Evolutionary conservation across 2,113 vertebrate genomes (phyloP).

Genomic region (Kryptolebias marmoratus): DNA sequence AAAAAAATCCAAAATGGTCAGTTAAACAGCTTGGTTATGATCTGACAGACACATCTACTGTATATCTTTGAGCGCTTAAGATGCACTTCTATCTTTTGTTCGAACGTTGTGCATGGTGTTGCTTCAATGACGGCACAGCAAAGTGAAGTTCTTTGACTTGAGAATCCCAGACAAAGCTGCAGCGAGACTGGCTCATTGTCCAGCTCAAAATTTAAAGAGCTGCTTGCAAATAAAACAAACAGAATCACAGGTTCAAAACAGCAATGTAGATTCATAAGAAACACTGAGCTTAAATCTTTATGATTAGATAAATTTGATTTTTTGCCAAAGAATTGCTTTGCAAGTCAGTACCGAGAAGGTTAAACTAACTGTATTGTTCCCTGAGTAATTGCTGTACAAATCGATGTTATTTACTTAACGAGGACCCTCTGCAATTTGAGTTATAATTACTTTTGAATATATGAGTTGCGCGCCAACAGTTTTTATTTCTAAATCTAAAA

Average conservation of each 20-base stretch:
- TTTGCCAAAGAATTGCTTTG: slow-evolving; percentile 79
- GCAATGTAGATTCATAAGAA: not conserved
- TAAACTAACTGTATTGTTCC: slow-evolving; percentile 71
- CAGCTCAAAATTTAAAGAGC: slow-evolving; percentile 53
- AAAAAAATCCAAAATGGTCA: not conserved
- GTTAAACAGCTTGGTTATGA: slow-evolving; percentile 45
- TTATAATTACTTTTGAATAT: slow-evolving; percentile 67
- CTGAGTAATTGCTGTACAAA: slow-evolving; percentile 75
- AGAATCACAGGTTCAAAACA: slow-evolving; percentile 26
- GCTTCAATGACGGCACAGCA: slow-evolving; percentile 74
- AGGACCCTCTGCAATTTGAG: slow-evolving; percentile 74
- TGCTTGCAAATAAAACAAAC: slow-evolving; percentile 61
- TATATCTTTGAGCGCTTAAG: slow-evolving; percentile 47
- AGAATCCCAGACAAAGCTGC: slow-evolving; percentile 68
- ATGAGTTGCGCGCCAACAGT: slow-evolving; percentile 72
- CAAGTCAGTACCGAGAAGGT: slow-evolving; percentile 73
- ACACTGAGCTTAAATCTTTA: slow-evolving; percentile 61
- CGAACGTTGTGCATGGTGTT: slow-evolving; percentile 77
- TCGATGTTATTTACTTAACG: slow-evolving; percentile 72
- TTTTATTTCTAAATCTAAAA: slow-evolving; percentile 63
- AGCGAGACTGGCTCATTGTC: slow-evolving; percentile 43
- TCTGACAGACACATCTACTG: slow-evolving; percentile 52
- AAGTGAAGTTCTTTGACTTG: slow-evolving; percentile 67
- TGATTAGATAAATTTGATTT: slow-evolving; percentile 68
- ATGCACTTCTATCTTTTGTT: slow-evolving; percentile 62